Evolutionary conservation across 2,113 vertebrate genomes (phyloP).

Genomic region (Halichoerus grypus): DNA sequence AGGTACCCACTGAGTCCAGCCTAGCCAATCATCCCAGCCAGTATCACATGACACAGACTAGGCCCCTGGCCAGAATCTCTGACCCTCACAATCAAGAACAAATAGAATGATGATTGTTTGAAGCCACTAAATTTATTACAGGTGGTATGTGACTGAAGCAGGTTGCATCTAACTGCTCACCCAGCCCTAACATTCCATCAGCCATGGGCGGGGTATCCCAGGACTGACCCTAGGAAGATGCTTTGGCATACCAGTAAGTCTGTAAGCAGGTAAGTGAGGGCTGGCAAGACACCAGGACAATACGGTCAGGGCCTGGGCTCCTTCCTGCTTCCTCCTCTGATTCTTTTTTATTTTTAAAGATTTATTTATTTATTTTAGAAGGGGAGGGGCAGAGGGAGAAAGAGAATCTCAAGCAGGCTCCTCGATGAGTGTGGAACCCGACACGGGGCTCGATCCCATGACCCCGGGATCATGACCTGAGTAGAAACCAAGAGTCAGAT

Average conservation of each 20-base stretch:
- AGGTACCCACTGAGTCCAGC: not conserved
- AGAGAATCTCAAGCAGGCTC: not conserved
- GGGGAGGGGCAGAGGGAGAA: not conserved
- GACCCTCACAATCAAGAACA: not conserved
- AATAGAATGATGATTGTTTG: not conserved
- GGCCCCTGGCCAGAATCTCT: rapidly evolving
- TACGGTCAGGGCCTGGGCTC: not conserved
- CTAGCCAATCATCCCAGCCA: not conserved
- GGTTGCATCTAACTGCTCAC: not conserved
- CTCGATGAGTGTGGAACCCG: not conserved
- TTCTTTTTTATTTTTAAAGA: not conserved
- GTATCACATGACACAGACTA: not conserved
- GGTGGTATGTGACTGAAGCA: too few species aligned
- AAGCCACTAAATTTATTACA: too few species aligned
- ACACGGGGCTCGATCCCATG: not conserved
- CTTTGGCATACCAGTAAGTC: not conserved
- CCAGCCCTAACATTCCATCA: not conserved
- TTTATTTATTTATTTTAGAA: too few species aligned
- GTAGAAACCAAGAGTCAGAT: not conserved
- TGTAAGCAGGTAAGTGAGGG: not conserved
- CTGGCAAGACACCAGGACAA: too few species aligned
- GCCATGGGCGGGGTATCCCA: not conserved
- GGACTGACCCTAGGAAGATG: not conserved
- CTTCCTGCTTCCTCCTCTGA: not conserved
- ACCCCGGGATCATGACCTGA: not conserved